A percentile compares a stretch with the other conserved stretches of the same genome.
phyloP scores from a whole-genome alignment of 2,888 invertebrate species.

The Auanema freiburgensis region DNA sequence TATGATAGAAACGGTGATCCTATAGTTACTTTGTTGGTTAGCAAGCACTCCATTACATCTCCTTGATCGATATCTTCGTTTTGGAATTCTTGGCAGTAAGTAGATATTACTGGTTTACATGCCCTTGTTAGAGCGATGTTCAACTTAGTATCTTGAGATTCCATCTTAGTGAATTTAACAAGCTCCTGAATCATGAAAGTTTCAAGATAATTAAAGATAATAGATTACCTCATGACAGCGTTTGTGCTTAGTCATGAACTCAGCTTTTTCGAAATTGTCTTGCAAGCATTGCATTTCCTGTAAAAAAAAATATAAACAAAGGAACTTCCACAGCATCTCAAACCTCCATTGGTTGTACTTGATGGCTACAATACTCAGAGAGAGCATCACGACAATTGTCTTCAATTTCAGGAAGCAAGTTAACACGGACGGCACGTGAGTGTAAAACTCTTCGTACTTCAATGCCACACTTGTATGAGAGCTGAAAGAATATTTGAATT shows the following conservation, averaged over 20 bases:
- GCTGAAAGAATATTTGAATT: constrained; percentile 60
- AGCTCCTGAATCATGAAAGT: constrained; percentile 71
- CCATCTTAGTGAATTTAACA: constrained; percentile 82
- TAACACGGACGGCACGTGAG: constrained; percentile 86
- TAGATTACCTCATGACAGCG: constrained; percentile 72
- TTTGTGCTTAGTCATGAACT: constrained; percentile 55
- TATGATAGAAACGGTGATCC: neutral
- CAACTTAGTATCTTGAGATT: constrained; percentile 84
- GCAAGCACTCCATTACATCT: constrained; percentile 90
- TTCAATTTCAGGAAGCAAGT: constrained; percentile 90
- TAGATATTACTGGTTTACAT: constrained; percentile 80
- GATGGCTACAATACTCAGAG: constrained; percentile 79
- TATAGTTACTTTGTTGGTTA: constrained; percentile 79
- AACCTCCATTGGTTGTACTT: constrained; percentile 65
- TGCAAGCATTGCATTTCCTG: constrained; percentile 88
- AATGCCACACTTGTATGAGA: constrained; percentile 69
- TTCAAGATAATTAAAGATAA: constrained; percentile 66
- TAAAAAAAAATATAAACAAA: neutral
- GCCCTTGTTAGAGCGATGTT: constrained; percentile 84
- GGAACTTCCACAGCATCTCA: neutral
- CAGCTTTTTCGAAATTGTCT: constrained; percentile 68
- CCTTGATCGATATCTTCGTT: constrained; percentile 74
- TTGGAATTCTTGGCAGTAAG: constrained; percentile 72
- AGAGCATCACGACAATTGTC: constrained; percentile 85
- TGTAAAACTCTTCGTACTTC: constrained; percentile 90